These are phyloP conservation scores for Tetranychus truncatus DNA, from an alignment of 2,888 invertebrate genomes.

Conservation along the genomic window DNA sequence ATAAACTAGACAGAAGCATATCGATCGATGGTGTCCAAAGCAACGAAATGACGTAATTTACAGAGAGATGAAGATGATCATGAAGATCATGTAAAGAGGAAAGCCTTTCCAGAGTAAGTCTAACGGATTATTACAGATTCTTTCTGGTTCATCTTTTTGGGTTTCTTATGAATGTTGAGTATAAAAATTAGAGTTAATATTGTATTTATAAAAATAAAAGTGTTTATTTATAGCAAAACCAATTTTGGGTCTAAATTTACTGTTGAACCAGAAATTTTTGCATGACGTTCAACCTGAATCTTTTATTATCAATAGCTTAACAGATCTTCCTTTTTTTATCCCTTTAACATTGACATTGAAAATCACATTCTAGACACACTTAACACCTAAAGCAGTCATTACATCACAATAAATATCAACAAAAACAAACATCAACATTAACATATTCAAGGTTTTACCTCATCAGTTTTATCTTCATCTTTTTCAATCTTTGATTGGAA, in stretches of 20 bases:
- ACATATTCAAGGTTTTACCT: no score
- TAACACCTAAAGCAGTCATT: neutral
- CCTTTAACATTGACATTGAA: neutral
- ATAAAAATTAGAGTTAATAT: no score
- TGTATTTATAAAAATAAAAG: no score
- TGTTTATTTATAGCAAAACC: no score
- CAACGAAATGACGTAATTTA: neutral
- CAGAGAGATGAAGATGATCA: neutral
- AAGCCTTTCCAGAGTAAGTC: neutral
- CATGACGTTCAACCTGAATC: neutral
- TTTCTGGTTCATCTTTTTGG: neutral
- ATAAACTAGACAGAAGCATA: neutral
- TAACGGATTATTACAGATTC: neutral
- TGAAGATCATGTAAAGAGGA: neutral
- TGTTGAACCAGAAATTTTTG: neutral
- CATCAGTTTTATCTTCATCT: no score
- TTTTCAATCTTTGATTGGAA: no score
- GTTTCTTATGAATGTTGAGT: neutral
- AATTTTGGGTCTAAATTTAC: neutral
- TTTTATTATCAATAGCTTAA: neutral
- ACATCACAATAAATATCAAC: no score
- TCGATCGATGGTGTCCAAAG: neutral
- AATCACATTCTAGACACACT: neutral
- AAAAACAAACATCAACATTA: no score
- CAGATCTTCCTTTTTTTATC: neutral